Conservation (phyloP, 2,888 invertebrate genomes). For the Ferdinandea cuprea region DNA sequence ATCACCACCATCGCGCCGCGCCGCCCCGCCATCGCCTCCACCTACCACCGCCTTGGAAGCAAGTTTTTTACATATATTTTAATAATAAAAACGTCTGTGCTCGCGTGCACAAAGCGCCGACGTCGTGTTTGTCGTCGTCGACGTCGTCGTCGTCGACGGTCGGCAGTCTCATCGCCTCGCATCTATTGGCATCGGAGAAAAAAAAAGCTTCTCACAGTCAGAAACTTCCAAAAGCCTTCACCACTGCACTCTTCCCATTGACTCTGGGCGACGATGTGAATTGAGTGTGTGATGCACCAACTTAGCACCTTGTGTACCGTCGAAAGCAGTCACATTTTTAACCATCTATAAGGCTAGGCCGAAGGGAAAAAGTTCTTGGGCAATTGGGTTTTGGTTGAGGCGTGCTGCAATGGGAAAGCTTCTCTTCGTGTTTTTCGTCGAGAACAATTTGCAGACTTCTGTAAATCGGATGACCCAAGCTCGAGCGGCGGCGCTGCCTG, state of each 20-base stretch:
- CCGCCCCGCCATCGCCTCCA: constrained; percentile 1
- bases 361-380: neutral
- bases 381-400: constrained; percentile 36
- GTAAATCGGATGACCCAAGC: constrained; percentile 51
- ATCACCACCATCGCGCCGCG: too few species aligned
- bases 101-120: constrained; percentile 70
- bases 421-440: neutral
- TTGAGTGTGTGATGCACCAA: constrained; percentile 26
- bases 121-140: constrained; percentile 50
- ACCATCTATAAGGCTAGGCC: neutral
- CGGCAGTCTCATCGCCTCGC: constrained; percentile 46
- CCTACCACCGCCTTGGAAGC: constrained; percentile 26
- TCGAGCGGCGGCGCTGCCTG: too few species aligned
- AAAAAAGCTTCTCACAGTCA: constrained; percentile 50
- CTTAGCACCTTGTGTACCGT: neutral
- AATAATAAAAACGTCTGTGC: constrained; percentile 71
- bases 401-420: constrained; percentile 33
- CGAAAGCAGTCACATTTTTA: constrained; percentile 29
- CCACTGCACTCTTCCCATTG: constrained; percentile 6
- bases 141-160: neutral
- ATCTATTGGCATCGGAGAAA: constrained; percentile 51
- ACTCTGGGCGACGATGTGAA: neutral
- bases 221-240: constrained; percentile 25
- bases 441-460: constrained; percentile 43
- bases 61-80: constrained; percentile 22